Conservation (phyloP, 2,797 vertebrate species). For the Amblyraja radiata region DNA sequence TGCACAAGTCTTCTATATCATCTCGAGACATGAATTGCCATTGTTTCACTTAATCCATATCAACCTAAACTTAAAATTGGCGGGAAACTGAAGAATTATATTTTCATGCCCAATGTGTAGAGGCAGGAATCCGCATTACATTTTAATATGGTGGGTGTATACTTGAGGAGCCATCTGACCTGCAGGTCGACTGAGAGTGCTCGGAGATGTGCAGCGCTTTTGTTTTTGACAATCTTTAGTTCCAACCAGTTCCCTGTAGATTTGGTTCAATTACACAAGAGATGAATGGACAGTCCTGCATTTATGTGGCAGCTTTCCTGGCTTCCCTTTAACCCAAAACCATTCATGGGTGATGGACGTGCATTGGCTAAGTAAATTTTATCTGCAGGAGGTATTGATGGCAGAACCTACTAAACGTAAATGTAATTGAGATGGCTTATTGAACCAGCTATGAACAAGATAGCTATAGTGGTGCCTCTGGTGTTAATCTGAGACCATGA, state of each 20-base stretch:
- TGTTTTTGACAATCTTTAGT: background rate
- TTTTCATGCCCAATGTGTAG: too few species aligned
- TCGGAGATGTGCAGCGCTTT: too few species aligned
- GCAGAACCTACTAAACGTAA: background rate
- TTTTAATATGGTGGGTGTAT: too few species aligned
- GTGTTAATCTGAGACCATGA: background rate
- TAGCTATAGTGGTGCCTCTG: background rate
- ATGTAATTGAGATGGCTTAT: background rate
- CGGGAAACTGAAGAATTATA: too few species aligned
- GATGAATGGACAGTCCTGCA: background rate
- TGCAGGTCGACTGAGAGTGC: too few species aligned
- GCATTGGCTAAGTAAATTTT: background rate
- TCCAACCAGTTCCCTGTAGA: background rate
- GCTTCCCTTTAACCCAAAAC: background rate
- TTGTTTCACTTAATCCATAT: too few species aligned
- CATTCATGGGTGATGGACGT: background rate
- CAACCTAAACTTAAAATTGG: too few species aligned
- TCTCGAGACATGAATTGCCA: too few species aligned
- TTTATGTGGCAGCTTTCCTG: background rate
- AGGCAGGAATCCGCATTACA: too few species aligned
- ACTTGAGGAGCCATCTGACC: too few species aligned
- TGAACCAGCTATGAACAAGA: background rate
- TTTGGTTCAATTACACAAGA: background rate
- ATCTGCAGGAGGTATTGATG: background rate
- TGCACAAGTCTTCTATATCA: too few species aligned